Conservation (phyloP, 2,797 vertebrate genomes). For the Pangasius djambal region DNA sequence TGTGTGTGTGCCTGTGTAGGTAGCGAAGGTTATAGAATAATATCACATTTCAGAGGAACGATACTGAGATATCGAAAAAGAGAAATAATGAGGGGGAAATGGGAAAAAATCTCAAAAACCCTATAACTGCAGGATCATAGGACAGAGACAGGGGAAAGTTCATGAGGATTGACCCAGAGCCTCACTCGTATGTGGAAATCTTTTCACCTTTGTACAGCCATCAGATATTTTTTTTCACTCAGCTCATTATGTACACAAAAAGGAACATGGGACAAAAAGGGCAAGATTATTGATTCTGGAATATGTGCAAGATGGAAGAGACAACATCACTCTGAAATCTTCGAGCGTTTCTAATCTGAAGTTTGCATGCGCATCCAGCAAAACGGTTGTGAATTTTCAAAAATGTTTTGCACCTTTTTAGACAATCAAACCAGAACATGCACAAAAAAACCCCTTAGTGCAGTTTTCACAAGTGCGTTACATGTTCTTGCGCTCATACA, state of each 20-base stretch:
- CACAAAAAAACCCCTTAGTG: not conserved
- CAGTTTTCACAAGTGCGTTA: not conserved
- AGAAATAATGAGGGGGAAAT: not conserved
- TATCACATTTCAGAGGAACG: not conserved
- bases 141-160: constrained; percentile 51
- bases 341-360: not conserved
- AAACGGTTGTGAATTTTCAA: not conserved
- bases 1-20: not conserved
- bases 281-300: constrained; percentile 45
- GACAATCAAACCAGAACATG: not conserved
- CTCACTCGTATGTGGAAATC: constrained; percentile 53
- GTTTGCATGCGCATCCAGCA: not conserved
- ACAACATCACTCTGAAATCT: not conserved
- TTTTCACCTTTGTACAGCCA: constrained; percentile 58
- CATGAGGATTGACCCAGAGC: constrained; percentile 54
- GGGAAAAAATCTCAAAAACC: not conserved
- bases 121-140: constrained; percentile 24
- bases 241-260: constrained; percentile 38
- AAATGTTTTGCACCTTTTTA: not conserved
- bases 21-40: not conserved
- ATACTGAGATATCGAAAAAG: not conserved
- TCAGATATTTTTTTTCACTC: constrained; percentile 47
- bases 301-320: constrained; percentile 5
- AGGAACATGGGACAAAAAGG: constrained; percentile 27
- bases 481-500: not conserved